Percentiles rank a stretch among this genome's conserved stretches.
Evolutionary conservation across 1,140 invertebrate genomes (phyloP).

Genomic region (Atta cephalotes): DNA sequence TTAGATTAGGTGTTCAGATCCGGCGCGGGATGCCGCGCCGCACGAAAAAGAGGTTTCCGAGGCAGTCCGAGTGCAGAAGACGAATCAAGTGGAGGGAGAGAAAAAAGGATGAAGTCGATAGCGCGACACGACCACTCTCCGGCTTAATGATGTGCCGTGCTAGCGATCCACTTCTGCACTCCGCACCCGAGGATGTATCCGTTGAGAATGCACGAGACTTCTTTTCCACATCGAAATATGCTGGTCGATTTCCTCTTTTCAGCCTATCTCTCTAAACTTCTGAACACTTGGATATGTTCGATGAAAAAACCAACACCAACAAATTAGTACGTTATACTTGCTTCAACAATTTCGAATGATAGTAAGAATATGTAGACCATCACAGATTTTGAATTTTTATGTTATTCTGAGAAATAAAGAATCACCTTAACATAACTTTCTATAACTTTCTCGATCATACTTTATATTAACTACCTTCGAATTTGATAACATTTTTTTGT

Average conservation of each 20-base stretch:
- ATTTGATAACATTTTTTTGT: not conserved
- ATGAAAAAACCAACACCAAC: not conserved
- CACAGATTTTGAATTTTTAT: not conserved
- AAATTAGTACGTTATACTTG: not conserved
- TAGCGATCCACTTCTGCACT: constrained; percentile 76
- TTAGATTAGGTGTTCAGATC: constrained; percentile 81
- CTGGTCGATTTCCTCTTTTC: constrained; percentile 60
- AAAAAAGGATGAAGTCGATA: constrained; percentile 76
- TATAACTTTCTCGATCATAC: not conserved
- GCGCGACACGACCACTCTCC: constrained; percentile 80
- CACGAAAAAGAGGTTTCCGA: constrained; percentile 75
- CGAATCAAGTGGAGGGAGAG: constrained; percentile 55
- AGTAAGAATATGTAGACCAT: not conserved
- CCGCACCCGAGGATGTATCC: constrained; percentile 61
- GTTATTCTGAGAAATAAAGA: not conserved
- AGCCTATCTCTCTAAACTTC: not conserved
- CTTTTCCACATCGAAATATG: constrained; percentile 57
- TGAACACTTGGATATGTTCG: not conserved
- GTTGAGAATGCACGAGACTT: constrained; percentile 63
- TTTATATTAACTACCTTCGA: not conserved
- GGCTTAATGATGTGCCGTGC: constrained; percentile 84
- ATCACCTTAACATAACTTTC: not conserved
- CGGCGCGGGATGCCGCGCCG: constrained; percentile 73
- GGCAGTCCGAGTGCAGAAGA: constrained; percentile 57
- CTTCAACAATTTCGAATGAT: not conserved